Evolutionary conservation across 2,888 invertebrate genomes (phyloP), one percentile per base, ranked within the genome.

Genomic region (Macroteleia sp.): DNA sequence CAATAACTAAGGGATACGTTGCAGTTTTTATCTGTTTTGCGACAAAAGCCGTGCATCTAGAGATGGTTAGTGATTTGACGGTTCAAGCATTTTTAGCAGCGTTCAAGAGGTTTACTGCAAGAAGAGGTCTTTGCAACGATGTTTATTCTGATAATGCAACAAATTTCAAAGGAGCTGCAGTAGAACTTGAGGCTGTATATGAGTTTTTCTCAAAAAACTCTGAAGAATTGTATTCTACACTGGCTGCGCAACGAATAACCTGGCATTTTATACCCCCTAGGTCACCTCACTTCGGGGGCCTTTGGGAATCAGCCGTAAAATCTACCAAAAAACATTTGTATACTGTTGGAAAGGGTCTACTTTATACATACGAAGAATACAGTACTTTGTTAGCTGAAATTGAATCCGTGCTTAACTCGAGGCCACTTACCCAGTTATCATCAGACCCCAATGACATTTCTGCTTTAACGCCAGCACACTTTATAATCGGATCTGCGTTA

Each of bases 11-110:
- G 39, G 77, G 48, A 10, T 85, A 85, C 48, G 22, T 85, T 2
- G 71, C 80, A 2, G 42, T 83, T 10, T 83, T 85, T 25, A 64
- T 80, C 2, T 85, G 85, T 41, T 66, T 85, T n/a, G 34, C 42
- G 8, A 70, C 76, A 0, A 82, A 82, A 22, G 76, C 81, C 0
- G 62, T 75, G 0, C 74, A 81, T 30, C 34, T 81, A 4, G 78
- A 80, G 39, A 12, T 81, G 9, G 78, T 79, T 3, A 56, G 62
- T 16, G 59, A 77, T 28, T 41, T 79, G 0, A 75, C 69, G 0
- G 69, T 75, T 1, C 57, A 74, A 12, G 39, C 67, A 0, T 81
- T 79, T 25, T 8, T 79, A 16, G 77, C 54, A 0, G 62, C 25
- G 25, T 25, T 25, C 25, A 25, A 25, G 25, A 39, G 80, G 6